These are phyloP conservation scores for Rhineura floridana DNA, from an alignment of 2,113 vertebrate genomes.

Conservation along the genomic window DNA sequence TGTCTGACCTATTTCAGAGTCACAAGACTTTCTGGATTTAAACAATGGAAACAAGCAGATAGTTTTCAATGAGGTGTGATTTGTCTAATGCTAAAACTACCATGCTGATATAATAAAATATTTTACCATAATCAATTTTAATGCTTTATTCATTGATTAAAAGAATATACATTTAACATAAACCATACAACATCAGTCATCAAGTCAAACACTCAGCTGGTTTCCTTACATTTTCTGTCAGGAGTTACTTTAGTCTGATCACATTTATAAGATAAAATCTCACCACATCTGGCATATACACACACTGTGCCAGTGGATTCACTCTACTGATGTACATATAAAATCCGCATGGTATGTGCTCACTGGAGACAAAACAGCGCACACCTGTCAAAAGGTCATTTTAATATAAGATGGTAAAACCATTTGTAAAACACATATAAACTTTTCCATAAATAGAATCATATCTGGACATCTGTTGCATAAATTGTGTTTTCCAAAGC, in stretches of 20 bases:
- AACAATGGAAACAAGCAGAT: slow-evolving; percentile 65
- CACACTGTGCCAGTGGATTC: slow-evolving; percentile 86
- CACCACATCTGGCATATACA: slow-evolving; percentile 89
- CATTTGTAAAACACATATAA: slow-evolving; percentile 94
- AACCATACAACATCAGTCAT: slow-evolving; percentile 96
- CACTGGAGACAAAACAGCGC: slow-evolving; percentile 93
- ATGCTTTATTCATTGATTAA: slow-evolving; percentile 99
- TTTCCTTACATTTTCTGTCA: slow-evolving; percentile 91
- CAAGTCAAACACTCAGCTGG: slow-evolving; percentile 91
- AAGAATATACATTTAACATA: slow-evolving; percentile 99
- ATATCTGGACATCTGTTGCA: slow-evolving; percentile 94
- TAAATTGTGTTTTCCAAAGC: slow-evolving; percentile 93
- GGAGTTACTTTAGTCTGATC: slow-evolving; percentile 84
- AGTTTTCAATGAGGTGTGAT: slow-evolving; percentile 49
- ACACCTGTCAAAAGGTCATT: slow-evolving; percentile 92
- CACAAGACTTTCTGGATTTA: slow-evolving; percentile 54
- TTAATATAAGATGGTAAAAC: slow-evolving; percentile 98
- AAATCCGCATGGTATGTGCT: slow-evolving; percentile 94
- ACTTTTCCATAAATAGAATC: slow-evolving; percentile 98
- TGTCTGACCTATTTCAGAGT: slow-evolving; percentile 45
- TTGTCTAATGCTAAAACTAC: slow-evolving; percentile 62
- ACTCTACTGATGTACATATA: slow-evolving; percentile 93
- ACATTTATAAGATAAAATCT: slow-evolving; percentile 89
- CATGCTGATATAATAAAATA: slow-evolving; percentile 77
- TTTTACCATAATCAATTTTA: slow-evolving; percentile 80